Conservation (phyloP, 1,140 invertebrate genomes). For the Diorhabda elongata region DNA sequence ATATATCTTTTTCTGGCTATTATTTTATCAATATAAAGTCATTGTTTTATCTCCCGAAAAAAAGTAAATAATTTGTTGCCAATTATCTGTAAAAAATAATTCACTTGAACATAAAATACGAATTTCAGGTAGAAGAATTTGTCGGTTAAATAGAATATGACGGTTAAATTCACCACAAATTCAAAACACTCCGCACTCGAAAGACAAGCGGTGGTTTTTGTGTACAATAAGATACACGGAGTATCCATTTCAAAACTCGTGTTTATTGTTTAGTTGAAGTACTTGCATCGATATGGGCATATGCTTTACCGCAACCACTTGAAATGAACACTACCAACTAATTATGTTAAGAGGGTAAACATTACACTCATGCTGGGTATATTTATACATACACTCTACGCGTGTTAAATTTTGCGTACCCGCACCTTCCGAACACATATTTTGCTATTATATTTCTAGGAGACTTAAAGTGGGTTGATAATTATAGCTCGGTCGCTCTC, state of each 20-base stretch:
- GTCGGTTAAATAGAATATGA: not conserved
- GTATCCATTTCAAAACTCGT: not conserved
- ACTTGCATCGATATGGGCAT: not conserved
- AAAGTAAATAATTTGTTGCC: too few relatives aligned
- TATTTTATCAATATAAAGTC: too few relatives aligned
- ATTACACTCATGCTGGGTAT: not conserved
- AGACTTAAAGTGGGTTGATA: too few relatives aligned
- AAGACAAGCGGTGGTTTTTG: not conserved
- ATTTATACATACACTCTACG: not conserved
- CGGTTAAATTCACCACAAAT: constrained; percentile 2
- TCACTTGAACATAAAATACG: too few relatives aligned
- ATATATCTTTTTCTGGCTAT: too few relatives aligned
- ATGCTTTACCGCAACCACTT: not conserved
- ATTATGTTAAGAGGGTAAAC: not conserved
- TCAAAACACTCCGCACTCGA: not conserved
- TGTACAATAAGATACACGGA: not conserved
- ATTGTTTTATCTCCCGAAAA: too few relatives aligned
- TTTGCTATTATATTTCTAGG: too few relatives aligned
- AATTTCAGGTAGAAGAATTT: too few relatives aligned
- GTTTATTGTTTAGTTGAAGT: constrained; percentile 2
- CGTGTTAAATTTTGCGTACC: too few relatives aligned
- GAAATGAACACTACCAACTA: not conserved
- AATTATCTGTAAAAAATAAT: too few relatives aligned
- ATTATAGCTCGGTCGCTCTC: too few relatives aligned
- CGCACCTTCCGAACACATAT: too few relatives aligned